Conservation (phyloP, 2,113 vertebrate species). For the Malurus cyaneus region DNA sequence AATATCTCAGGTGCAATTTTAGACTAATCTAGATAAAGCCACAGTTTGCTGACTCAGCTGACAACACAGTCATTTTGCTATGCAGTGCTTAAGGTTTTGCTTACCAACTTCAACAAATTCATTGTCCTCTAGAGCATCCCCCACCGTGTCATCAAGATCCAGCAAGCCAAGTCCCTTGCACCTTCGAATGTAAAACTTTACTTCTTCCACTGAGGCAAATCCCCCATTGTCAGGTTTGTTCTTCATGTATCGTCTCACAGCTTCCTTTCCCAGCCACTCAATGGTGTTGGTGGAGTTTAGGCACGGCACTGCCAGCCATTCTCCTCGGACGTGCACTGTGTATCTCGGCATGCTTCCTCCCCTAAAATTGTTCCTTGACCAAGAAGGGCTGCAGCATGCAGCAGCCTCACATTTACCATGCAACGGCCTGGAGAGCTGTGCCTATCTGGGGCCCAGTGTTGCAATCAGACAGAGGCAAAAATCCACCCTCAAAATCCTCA, state of each 20-base stretch:
- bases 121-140: conserved; percentile 91
- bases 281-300: conserved; percentile 70
- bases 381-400: not conserved
- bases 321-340: conserved; percentile 91
- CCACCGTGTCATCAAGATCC: conserved; percentile 86
- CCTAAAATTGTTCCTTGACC: not conserved
- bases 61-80: accelerated
- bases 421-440: accelerated
- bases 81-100: not conserved
- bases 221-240: conserved; percentile 96
- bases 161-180: conserved; percentile 91
- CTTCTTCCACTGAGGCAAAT: conserved; percentile 78
- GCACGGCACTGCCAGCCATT: conserved; percentile 94
- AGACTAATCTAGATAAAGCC: not conserved
- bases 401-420: not conserved
- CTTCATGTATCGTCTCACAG: conserved; percentile 89
- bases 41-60: not conserved
- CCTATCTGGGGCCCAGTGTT: not conserved
- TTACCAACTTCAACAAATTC: conserved; percentile 98
- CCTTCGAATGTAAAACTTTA: conserved; percentile 81
- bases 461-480: not conserved
- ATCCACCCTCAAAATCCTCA: not conserved
- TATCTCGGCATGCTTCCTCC: conserved; percentile 84
- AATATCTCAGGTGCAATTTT: not conserved
- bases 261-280: conserved; percentile 87